These are phyloP conservation scores for Theodoxus fluviatilis DNA, from an alignment of 2,888 invertebrate genomes.

Conservation along the genomic window DNA sequence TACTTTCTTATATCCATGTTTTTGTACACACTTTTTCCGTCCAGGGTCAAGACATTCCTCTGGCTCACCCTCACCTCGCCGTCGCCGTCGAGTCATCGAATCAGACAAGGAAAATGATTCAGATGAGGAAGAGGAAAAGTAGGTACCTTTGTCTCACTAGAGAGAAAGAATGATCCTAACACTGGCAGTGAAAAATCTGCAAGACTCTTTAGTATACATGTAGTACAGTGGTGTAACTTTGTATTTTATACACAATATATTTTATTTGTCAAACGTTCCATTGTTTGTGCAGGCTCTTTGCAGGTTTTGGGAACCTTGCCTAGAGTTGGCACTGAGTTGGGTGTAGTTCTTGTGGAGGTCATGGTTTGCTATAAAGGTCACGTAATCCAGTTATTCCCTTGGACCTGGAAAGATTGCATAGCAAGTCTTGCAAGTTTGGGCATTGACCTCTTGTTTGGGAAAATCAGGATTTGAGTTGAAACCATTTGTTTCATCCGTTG, in stretches of 20 bases:
- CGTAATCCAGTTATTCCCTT: no score
- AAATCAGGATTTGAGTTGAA: no score
- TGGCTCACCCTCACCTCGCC: not conserved
- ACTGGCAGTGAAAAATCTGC: not conserved
- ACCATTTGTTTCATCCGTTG: no score
- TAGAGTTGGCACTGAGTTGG: no score
- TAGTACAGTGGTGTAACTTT: not conserved
- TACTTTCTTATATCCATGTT: slow-evolving; percentile 17
- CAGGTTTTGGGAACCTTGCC: no score
- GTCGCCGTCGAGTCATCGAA: slow-evolving; percentile 20
- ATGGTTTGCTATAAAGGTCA: not conserved
- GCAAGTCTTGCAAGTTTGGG: not conserved
- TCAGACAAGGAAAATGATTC: slow-evolving; percentile 35
- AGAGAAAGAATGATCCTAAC: not conserved
- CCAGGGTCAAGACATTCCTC: no score
- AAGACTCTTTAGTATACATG: not conserved
- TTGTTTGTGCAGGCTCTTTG: no score
- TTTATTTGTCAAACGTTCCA: not conserved
- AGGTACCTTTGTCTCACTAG: not conserved
- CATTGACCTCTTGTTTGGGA: not conserved
- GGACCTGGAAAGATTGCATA: no score
- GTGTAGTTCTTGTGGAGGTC: no score
- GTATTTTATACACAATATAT: not conserved
- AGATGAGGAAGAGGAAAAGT: slow-evolving; percentile 27
- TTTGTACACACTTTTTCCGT: no score